A percentile compares a stretch with the other conserved stretches of the same genome.
Conservation (phyloP, 2,113 vertebrate genomes). For the Neogale vison region DNA sequence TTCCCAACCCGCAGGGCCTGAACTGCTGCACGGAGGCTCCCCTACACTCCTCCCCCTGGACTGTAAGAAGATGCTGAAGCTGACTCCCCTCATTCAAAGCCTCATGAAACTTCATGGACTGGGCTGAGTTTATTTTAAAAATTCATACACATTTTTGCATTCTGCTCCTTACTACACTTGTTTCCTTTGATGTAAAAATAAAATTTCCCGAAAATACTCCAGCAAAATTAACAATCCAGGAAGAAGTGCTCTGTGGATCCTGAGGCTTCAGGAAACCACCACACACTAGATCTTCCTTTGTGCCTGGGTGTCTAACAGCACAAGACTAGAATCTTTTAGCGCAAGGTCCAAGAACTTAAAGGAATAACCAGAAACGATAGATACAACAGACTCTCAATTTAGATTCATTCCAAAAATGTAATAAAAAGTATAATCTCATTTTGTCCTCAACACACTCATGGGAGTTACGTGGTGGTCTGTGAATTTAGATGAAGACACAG, state of each 20-base stretch:
- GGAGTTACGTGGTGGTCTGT: background rate
- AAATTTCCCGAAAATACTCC: background rate
- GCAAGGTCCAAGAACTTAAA: background rate
- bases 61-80: background rate
- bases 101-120: background rate
- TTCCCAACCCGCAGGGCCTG: background rate
- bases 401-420: background rate
- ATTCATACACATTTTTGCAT: background rate
- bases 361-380: background rate
- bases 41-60: background rate
- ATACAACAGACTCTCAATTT: background rate
- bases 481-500: background rate
- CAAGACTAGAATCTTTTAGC: background rate
- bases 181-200: slow-evolving; percentile 39
- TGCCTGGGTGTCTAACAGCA: background rate
- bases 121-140: slow-evolving; percentile 27
- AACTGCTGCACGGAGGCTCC: background rate
- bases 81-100: background rate
- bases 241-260: background rate
- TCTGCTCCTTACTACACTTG: background rate
- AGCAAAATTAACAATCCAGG: background rate
- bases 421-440: background rate
- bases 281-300: background rate
- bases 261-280: background rate
- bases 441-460: background rate